These are phyloP conservation scores for Cydia splendana DNA, from an alignment of 1,140 invertebrate species.

Conservation along the genomic window DNA sequence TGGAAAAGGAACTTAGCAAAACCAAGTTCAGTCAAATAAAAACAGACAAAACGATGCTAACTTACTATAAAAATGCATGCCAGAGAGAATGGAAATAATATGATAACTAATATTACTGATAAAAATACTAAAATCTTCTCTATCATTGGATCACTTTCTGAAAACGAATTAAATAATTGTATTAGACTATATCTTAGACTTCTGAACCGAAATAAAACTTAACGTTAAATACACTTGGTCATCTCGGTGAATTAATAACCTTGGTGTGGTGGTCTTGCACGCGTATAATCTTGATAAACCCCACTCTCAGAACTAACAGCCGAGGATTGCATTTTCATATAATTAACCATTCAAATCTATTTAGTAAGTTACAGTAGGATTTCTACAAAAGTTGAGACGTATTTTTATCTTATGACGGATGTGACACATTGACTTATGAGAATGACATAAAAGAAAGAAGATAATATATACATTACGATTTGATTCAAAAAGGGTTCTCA, in stretches of 20 bases:
- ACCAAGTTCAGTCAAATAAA: no score
- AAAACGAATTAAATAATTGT: conserved; percentile 34
- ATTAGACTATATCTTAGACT: background rate
- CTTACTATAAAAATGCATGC: conserved; percentile 52
- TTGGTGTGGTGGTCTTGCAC: background rate
- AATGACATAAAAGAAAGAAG: background rate
- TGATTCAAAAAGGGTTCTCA: background rate
- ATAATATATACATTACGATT: background rate
- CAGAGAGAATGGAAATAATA: conserved; percentile 57
- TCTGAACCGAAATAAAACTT: no score
- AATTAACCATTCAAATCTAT: background rate
- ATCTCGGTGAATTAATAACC: background rate
- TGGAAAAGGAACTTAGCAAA: background rate
- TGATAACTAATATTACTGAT: conserved; percentile 46
- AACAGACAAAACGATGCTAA: conserved; percentile 1
- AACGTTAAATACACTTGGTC: no score
- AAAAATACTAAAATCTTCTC: conserved; percentile 49
- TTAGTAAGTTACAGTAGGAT: background rate
- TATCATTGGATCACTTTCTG: conserved; percentile 47
- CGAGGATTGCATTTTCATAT: background rate
- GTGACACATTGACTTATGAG: background rate
- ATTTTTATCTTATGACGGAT: no score
- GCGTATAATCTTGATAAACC: background rate
- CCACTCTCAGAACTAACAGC: background rate
- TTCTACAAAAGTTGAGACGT: background rate